Evolutionary conservation across 1,140 invertebrate genomes (phyloP).

Genomic region (Cephus cinctus): DNA sequence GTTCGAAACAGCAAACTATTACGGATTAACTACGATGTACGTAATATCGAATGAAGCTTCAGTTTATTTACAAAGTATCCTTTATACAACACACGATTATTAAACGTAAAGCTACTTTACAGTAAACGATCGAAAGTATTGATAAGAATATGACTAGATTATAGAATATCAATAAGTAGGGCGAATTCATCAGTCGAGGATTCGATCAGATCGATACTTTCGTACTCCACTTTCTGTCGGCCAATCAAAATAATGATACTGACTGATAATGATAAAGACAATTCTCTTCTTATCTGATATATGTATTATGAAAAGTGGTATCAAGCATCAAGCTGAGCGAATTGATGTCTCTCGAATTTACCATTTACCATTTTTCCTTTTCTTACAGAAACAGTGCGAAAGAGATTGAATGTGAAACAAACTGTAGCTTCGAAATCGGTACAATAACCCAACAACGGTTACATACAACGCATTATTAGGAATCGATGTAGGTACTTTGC

Average conservation of each 20-base stretch:
- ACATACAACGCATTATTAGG: constrained; percentile 33
- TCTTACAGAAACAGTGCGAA: constrained; percentile 14
- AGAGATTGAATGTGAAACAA: constrained; percentile 31
- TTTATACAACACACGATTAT: constrained; percentile 2
- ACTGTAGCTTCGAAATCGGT: no score
- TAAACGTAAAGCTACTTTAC: no score
- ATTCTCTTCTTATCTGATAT: not conserved
- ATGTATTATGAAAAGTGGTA: not conserved
- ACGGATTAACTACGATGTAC: no score
- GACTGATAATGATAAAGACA: not conserved
- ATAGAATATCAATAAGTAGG: constrained; percentile 2
- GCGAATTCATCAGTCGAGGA: no score
- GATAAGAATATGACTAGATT: constrained; percentile 3
- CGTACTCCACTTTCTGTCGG: not conserved
- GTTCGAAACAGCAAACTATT: no score
- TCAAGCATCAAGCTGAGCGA: not conserved
- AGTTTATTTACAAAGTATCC: constrained; percentile 10
- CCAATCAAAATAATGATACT: not conserved
- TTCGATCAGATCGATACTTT: no score
- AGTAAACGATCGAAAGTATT: not conserved
- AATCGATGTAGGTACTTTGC: constrained; percentile 16
- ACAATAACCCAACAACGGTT: constrained; percentile 28
- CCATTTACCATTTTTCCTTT: not conserved
- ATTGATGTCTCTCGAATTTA: not conserved
- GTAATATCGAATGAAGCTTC: constrained; percentile 1